Evolutionary conservation across 2,113 vertebrate species (phyloP), one percentile per base, ranked within the genome.

Genomic region (Anguilla rostrata): DNA sequence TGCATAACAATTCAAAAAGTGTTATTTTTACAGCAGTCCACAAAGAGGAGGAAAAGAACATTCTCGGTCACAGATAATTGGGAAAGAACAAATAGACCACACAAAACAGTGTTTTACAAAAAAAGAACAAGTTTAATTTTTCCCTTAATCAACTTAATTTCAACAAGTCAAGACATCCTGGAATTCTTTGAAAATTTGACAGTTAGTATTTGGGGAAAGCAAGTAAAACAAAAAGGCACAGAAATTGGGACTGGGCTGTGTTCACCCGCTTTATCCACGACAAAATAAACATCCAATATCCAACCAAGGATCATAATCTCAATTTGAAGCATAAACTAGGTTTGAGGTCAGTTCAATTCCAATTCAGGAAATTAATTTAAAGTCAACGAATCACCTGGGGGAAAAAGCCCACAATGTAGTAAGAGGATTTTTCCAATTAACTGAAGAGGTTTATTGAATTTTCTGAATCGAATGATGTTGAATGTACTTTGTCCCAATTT

Each of bases 141-240:
- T 34, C 11, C 66, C 71, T n/a, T 87, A 5, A 5, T 3, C 60
- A 66, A 66, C 20, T 66, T 12, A 75, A 75, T 34, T 75, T 75
- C n/a, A n/a, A n/a, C 26, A 34, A 71, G 20, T 71, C 20, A 71
- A 71, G 22, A n/a, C 6, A 34, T 34, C 71, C 12, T 75, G n/a
- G n/a, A 75, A 75, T 75, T 75, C 26, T 34, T n/a, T 75, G n/a
- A 75, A 22, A 75, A 5, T 34, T 75, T 9, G 11, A 34, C 26
- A 34, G 4, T 75, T 75, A 75, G 71, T 75, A 75, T n/a, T 85
- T 89, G 92, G 84, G 88, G 88, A 83, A 88, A 49, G 75, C 78
- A 89, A 90, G 90, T 86, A 88, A 88, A 92, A 95, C 86, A 91
- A 89, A 93, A 94, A 94, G 93, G 94, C 93, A 95, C 94, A 78